Percentiles rank a stretch among this genome's conserved stretches.
Conservation (phyloP, 2,888 invertebrate genomes). For the Ophion costatus region DNA sequence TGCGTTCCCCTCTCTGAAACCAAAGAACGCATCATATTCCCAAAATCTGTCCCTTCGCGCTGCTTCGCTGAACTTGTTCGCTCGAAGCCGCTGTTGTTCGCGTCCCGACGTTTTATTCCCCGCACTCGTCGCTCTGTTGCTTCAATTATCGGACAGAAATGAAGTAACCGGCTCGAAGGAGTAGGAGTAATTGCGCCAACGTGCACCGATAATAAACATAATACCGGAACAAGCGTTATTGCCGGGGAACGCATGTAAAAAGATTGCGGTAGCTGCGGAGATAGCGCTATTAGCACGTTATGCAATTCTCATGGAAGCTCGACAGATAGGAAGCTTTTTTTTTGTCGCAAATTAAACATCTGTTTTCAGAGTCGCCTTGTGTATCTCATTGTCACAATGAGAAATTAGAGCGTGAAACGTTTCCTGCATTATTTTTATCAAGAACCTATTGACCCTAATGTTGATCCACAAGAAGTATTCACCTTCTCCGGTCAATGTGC, state of each 20-base stretch:
- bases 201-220: slow-evolving; percentile 1
- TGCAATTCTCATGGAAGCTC: not conserved
- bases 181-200: slow-evolving; percentile 1
- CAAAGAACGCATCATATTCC: not conserved
- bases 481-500: not conserved
- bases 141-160: not conserved
- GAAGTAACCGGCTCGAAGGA: not conserved
- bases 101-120: not conserved
- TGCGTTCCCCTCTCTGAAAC: slow-evolving; percentile 69
- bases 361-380: not conserved
- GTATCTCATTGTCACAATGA: not conserved
- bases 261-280: not conserved
- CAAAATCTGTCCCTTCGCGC: not conserved
- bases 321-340: not conserved
- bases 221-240: not conserved
- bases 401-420: not conserved
- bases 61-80: not conserved
- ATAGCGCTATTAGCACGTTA: not conserved
- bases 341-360: not conserved
- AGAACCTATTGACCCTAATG: not conserved
- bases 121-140: not conserved
- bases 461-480: not conserved
- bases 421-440: not conserved
- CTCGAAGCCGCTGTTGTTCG: not conserved
- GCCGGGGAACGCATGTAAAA: not conserved